Conservation (phyloP, 2,113 vertebrate species). For the Brachyhypopomus occidentalis region DNA sequence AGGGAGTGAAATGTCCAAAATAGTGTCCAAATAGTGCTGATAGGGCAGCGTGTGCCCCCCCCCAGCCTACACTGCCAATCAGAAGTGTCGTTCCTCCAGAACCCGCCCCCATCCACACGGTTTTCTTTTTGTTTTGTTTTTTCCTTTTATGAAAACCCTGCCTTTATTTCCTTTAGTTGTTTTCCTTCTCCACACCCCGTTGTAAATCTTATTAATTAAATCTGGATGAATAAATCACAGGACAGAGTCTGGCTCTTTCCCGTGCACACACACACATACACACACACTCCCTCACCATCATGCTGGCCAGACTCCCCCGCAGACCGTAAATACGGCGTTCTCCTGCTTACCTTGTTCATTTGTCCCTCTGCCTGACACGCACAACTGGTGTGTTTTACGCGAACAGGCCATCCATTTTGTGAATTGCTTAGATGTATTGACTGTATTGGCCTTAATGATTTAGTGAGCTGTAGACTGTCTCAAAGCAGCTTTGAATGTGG, state of each 20-base stretch:
- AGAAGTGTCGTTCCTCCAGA: neutral
- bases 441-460: constrained; percentile 33
- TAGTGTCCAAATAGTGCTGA: too few relatives aligned
- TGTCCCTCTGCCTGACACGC: neutral
- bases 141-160: constrained; percentile 17
- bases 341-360: constrained; percentile 18
- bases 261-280: neutral
- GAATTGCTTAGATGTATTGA: constrained; percentile 27
- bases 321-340: constrained; percentile 35
- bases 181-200: constrained; percentile 36
- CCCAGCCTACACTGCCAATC: constrained; percentile 3
- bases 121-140: neutral
- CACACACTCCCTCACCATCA: neutral
- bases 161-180: constrained; percentile 27
- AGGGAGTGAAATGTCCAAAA: neutral
- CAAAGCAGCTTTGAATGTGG: neutral
- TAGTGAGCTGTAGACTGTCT: constrained; percentile 21
- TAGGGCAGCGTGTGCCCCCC: too few relatives aligned
- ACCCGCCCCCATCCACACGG: neutral
- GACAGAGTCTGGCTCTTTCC: neutral
- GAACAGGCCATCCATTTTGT: constrained; percentile 19
- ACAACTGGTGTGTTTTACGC: constrained; percentile 23
- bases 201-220: constrained; percentile 59
- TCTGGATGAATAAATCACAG: constrained; percentile 51
- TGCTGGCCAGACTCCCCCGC: neutral